Evolutionary conservation across 2,888 invertebrate genomes (phyloP), one percentile per base, ranked within the genome.

Genomic region (Busseola fusca): DNA sequence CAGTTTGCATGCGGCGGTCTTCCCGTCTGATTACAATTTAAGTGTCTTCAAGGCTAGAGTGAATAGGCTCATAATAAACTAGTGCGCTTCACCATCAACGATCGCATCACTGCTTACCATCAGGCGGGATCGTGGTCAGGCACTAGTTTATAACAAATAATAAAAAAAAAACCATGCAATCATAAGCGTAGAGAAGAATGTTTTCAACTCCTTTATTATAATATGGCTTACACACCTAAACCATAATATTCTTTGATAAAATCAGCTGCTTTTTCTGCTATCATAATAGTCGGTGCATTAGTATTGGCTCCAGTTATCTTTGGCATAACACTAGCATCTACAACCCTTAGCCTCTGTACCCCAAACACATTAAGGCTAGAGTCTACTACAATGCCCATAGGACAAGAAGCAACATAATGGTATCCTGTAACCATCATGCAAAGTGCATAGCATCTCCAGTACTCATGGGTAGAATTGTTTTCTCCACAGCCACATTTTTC

Each of bases 291-390:
- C n/a, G n/a, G n/a, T 0, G 97, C 97, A 87, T 97, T 72, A 0
- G 97, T 97, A 90, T 98, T 97, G 0, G 97, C 97, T 82, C 97
- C 97, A 3, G 97, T 93, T 0, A 82, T 69, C 30, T 34, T 63
- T 12, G 98, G 98, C 97, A 98, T 98, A 21, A 98, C 96, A 58
- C 97, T 97, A 0, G 97, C 97, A 88, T 97, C 97, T 0, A 96
- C 96, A 0, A 97, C 97, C 45, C 97, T 93, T 1, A 97, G 91
- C 12, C 96, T 96, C 6, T 94, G 87, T 0, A 97, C 93, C 0
- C 97, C 97, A 62, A 96, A 94, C 0, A 97, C 96, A 62, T 93
- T 94, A 3, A 97, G 89, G 56, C 96, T 88, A 0, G 96, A 94
- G 90, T 97, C 97, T 0, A 97, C n/a, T n/a, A 65, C 97, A 0